Conservation (phyloP, 1,140 invertebrate species). For the Neodiprion lecontei region DNA sequence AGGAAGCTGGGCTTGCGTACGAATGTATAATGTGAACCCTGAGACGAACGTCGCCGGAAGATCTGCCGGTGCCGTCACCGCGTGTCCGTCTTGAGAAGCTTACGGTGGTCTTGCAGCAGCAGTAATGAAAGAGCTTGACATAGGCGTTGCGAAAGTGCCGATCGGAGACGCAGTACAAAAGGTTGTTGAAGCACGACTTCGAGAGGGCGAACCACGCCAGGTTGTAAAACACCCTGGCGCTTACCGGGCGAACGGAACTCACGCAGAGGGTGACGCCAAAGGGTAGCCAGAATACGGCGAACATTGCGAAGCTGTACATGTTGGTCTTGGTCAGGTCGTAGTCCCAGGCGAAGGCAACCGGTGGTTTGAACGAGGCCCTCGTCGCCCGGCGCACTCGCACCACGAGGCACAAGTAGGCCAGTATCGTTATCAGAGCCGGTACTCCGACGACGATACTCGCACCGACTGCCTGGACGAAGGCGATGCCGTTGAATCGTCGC, state of each 20-base stretch:
- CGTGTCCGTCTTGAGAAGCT: slow-evolving; percentile 71
- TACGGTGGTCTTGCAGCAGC: slow-evolving; percentile 82
- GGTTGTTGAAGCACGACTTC: slow-evolving; percentile 73
- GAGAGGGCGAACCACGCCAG: slow-evolving; percentile 73
- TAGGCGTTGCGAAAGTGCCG: slow-evolving; percentile 78
- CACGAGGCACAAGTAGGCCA: slow-evolving; percentile 60
- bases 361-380: slow-evolving; percentile 68
- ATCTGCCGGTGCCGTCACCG: slow-evolving; percentile 61
- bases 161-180: slow-evolving; percentile 72
- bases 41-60: slow-evolving; percentile 67
- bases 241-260: slow-evolving; percentile 60
- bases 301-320: slow-evolving; percentile 69
- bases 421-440: slow-evolving; percentile 62
- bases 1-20: slow-evolving; percentile 66
- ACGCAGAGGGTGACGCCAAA: slow-evolving; percentile 66
- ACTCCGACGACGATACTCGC: slow-evolving; percentile 65
- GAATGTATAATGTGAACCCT: slow-evolving; percentile 81
- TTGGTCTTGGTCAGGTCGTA: slow-evolving; percentile 70
- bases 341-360: slow-evolving; percentile 70
- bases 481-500: slow-evolving; percentile 51
- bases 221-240: slow-evolving; percentile 67
- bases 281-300: slow-evolving; percentile 73
- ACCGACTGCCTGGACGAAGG: slow-evolving; percentile 60
- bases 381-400: slow-evolving; percentile 57
- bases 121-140: slow-evolving; percentile 81